Evolutionary conservation across 2,797 vertebrate genomes (phyloP).

Genomic region (Scolopax bukidnonensis): DNA sequence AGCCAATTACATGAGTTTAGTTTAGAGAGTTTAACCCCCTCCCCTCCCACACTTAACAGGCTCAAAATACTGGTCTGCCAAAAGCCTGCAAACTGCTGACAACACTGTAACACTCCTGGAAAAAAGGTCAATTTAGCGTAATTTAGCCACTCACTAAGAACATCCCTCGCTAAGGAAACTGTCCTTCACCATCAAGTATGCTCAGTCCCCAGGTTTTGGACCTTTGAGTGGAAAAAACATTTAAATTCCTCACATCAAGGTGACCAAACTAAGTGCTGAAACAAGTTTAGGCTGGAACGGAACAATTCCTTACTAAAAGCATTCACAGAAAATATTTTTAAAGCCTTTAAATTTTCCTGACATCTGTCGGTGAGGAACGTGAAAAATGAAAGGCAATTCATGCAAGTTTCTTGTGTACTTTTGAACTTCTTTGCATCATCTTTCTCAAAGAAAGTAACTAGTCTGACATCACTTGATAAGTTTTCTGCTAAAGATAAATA

Average conservation of each 20-base stretch:
- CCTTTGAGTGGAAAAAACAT: not conserved
- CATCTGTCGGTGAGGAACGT: not conserved
- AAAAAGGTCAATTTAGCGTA: not conserved
- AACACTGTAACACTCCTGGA: fast-evolving
- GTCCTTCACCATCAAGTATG: not conserved
- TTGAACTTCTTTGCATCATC: not conserved
- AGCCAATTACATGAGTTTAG: not conserved
- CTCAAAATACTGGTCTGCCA: not conserved
- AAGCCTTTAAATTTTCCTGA: conserved; percentile 24
- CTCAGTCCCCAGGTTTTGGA: not conserved
- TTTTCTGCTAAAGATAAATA: not conserved
- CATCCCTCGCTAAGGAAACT: not conserved
- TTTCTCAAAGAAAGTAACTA: not conserved
- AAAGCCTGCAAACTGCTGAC: not conserved
- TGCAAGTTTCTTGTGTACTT: not conserved
- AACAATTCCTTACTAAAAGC: not conserved
- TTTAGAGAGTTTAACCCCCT: not conserved
- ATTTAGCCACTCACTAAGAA: not conserved
- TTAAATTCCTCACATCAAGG: not conserved
- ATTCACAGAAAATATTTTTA: not conserved
- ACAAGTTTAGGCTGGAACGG: conserved; percentile 23
- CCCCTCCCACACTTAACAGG: not conserved
- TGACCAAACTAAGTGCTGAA: not conserved
- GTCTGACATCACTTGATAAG: not conserved
- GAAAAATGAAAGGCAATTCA: conserved; percentile 13